Evolutionary conservation across 2,797 vertebrate species (phyloP), one percentile per base, ranked within the genome.

Genomic region (Coendou prehensilis): DNA sequence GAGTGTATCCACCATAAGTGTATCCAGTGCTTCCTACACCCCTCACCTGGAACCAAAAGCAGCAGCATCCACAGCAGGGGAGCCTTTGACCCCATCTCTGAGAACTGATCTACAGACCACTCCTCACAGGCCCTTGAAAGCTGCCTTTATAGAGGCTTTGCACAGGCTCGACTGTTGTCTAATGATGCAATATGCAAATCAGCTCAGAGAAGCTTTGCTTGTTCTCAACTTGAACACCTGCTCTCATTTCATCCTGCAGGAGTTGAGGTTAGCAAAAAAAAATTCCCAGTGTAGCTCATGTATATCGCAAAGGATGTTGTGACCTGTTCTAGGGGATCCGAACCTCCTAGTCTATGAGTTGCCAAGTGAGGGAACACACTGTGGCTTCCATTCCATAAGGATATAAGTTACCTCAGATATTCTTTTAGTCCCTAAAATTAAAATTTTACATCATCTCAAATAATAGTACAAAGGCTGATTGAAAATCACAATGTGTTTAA

Each of bases 151-250:
- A 52, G 37, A 59, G 37, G 22, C 4, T 28, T 4, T n/a, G 20
- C 26, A n/a, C 2, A 54, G 0, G 9, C 9, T 15, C 4, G 56
- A 28, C 1, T 23, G 0, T 14, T n/a, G 26, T 1, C 2, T 61
- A 18, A 2, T 52, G 26, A 13, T 8, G 5, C 2, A n/a, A n/a
- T n/a, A 73, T 87, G 83, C 56, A 76, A 54, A 76, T 54, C n/a
- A 54, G n/a, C 57, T 76, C 47, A 57, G 41, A 37, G 41, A 30
- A 92, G 47, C 13, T 76, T 18, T 69, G 6, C 64, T 69, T 69
- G 67, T 9, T 69, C 67, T 37, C 33, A 69, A 9, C 3, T 45
- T 15, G 33, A 41, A 59, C 73, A 50, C 41, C 10, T 86, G 73
- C 15, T 79, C 61, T 10, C 15, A 17, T 67, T 15, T 15, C 14